phyloP scores from a whole-genome alignment of 2,113 vertebrate genomes.

The Dromas ardeola region DNA sequence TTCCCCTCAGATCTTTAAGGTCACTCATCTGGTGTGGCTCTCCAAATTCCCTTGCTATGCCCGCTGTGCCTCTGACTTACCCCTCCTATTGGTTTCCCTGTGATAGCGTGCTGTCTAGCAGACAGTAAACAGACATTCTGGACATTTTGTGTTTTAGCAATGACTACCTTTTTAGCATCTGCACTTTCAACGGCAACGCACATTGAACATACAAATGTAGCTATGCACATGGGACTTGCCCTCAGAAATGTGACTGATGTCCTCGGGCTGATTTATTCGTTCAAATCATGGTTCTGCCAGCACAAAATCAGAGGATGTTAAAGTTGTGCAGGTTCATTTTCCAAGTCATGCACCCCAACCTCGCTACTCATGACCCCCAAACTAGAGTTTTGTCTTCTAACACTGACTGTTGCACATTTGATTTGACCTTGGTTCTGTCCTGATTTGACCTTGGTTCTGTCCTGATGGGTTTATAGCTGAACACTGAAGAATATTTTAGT shows the following conservation, averaged over 20 bases:
- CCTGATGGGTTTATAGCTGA: background rate
- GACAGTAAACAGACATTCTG: background rate
- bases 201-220: background rate
- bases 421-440: background rate
- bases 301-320: background rate
- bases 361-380: background rate
- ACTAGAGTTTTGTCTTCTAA: background rate
- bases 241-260: background rate
- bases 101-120: background rate
- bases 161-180: background rate
- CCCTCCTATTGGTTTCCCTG: background rate
- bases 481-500: background rate
- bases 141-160: background rate
- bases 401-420: background rate
- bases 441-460: background rate
- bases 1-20: background rate
- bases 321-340: background rate
- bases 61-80: background rate
- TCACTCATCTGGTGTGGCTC: background rate
- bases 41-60: background rate
- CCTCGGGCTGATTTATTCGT: background rate
- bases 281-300: background rate
- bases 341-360: background rate
- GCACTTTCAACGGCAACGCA: background rate
- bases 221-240: background rate